Evolutionary conservation across 2,113 vertebrate species (phyloP).

Genomic region (Phaethon lepturus): DNA sequence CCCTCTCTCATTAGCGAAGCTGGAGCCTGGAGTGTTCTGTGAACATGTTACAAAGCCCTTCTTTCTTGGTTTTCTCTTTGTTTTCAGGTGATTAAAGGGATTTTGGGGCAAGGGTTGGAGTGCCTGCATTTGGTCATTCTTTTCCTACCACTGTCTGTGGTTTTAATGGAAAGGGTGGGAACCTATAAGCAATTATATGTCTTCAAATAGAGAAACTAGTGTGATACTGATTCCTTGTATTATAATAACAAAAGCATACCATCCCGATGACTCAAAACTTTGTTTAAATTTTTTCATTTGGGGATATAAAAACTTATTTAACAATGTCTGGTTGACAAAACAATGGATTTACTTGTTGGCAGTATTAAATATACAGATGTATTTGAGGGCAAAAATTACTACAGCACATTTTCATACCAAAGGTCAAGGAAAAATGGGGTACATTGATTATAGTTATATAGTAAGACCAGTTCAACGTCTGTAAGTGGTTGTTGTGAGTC

Average conservation of each 20-base stretch:
- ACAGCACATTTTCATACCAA: background rate
- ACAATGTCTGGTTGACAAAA: constrained; percentile 14
- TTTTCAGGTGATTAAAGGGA: background rate
- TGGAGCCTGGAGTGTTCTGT: background rate
- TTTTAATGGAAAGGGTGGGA: background rate
- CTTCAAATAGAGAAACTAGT: background rate
- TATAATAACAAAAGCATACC: constrained; percentile 15
- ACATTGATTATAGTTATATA: background rate
- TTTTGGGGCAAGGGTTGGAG: background rate
- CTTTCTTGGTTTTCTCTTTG: background rate
- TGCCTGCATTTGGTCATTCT: background rate
- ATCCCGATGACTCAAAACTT: constrained; percentile 22
- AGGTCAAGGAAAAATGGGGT: background rate
- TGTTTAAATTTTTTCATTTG: constrained; percentile 4
- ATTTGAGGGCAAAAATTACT: background rate
- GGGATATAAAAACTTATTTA: background rate
- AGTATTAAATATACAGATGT: background rate
- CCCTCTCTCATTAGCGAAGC: background rate
- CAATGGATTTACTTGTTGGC: background rate
- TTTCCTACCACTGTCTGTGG: background rate
- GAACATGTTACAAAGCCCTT: background rate
- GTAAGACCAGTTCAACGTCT: background rate
- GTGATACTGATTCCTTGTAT: background rate
- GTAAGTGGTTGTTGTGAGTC: background rate
- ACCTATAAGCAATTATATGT: background rate